A percentile compares a stretch with the other conserved stretches of the same genome.
These are phyloP conservation scores for Oreochromis spilurus DNA, from an alignment of 2,113 vertebrate species.

Conservation along the genomic window DNA sequence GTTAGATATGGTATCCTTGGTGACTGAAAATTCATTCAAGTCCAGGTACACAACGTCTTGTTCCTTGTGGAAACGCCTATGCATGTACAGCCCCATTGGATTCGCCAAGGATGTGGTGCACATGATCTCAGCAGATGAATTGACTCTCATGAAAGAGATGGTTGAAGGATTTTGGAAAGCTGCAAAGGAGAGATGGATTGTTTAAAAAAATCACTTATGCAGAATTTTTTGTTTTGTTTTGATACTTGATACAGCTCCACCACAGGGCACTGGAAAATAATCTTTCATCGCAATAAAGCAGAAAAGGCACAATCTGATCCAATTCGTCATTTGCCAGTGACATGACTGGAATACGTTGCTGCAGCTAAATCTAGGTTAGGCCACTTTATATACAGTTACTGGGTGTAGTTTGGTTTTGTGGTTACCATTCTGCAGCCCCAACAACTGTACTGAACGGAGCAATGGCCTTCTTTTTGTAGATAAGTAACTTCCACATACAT, in stretches of 20 bases:
- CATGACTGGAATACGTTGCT: not conserved
- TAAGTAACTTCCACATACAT: not conserved
- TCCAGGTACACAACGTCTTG: not conserved
- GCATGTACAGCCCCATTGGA: not conserved
- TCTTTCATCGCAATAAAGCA: not conserved
- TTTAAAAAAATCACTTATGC: not conserved
- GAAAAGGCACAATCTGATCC: not conserved
- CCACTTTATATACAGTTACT: too few species aligned
- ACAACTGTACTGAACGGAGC: too few species aligned
- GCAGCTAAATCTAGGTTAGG: not conserved
- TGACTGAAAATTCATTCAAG: fast-evolving
- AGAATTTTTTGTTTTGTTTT: not conserved
- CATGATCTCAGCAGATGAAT: conserved; percentile 40
- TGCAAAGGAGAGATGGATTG: not conserved
- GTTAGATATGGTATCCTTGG: fast-evolving
- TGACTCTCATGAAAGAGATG: not conserved
- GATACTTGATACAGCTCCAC: not conserved
- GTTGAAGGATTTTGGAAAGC: conserved; percentile 27
- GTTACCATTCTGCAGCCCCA: too few species aligned
- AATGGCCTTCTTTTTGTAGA: not conserved
- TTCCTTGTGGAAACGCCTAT: not conserved
- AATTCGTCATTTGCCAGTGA: not conserved
- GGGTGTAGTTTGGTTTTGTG: too few species aligned
- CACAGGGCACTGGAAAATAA: not conserved
- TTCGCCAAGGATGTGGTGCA: conserved; percentile 2